A percentile compares a stretch with the other conserved stretches of the same genome.
These are phyloP conservation scores for Bicyclus anynana DNA, from an alignment of 1,140 invertebrate genomes.

Conservation along the genomic window DNA sequence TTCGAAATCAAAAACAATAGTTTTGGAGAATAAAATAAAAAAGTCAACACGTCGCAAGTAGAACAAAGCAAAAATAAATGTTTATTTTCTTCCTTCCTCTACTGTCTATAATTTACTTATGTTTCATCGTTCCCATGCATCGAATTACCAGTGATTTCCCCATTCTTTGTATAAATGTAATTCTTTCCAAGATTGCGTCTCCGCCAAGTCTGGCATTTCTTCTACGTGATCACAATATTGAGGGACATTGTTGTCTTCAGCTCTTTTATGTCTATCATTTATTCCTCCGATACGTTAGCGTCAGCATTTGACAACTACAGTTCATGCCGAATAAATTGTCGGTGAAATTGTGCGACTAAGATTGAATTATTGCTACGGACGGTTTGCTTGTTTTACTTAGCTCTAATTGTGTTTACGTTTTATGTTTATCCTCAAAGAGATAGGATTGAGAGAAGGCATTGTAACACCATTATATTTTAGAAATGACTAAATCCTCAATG, in stretches of 20 bases:
- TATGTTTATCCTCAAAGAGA: constrained; percentile 21
- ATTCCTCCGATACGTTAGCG: constrained; percentile 66
- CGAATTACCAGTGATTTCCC: constrained; percentile 70
- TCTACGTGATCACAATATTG: constrained; percentile 69
- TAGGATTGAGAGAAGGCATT: no score
- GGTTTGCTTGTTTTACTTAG: constrained; percentile 49
- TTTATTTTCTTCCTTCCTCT: background rate
- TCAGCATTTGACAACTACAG: constrained; percentile 74
- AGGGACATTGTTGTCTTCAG: constrained; percentile 52
- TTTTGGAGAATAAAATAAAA: no score
- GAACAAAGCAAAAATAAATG: background rate
- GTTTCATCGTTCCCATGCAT: constrained; percentile 55
- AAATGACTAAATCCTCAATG: no score
- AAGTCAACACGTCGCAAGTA: background rate
- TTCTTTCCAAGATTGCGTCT: constrained; percentile 73
- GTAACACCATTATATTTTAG: no score
- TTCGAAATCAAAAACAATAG: no score
- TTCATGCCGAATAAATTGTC: constrained; percentile 70
- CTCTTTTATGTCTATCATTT: constrained; percentile 70
- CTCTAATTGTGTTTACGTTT: constrained; percentile 48
- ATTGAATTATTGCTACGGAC: constrained; percentile 65
- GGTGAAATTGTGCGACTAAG: constrained; percentile 63
- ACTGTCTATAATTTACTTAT: constrained; percentile 40
- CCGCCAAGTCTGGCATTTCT: constrained; percentile 48
- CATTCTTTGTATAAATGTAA: constrained; percentile 70